Conservation (phyloP, 2,113 vertebrate species). For the Caloenas nicobarica region DNA sequence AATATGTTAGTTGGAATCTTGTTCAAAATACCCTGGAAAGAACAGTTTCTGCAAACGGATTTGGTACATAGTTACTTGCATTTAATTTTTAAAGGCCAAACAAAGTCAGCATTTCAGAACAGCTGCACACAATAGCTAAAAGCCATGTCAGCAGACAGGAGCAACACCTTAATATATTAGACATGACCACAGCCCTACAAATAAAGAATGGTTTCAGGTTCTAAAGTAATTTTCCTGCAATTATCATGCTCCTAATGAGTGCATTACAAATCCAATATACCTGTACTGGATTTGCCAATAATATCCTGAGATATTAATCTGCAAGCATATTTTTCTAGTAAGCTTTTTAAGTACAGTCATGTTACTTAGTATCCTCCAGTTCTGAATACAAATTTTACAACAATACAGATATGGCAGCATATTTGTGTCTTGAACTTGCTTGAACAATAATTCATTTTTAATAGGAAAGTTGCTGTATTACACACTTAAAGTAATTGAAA, state of each 20-base stretch:
- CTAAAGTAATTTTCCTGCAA: not conserved
- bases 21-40: not conserved
- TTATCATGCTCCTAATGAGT: not conserved
- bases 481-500: conserved; percentile 9
- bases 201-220: not conserved
- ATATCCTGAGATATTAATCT: not conserved
- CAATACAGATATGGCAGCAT: not conserved
- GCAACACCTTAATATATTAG: not conserved
- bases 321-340: not conserved
- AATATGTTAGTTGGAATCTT: not conserved
- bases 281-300: not conserved
- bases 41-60: not conserved
- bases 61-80: not conserved
- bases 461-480: not conserved
- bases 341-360: not conserved
- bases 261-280: not conserved
- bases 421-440: not conserved
- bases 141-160: not conserved
- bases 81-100: not conserved
- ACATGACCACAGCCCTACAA: not conserved
- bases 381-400: not conserved
- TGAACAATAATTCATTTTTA: conserved; percentile 15
- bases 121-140: not conserved
- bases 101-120: not conserved
- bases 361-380: not conserved